Evolutionary conservation across 2,113 vertebrate genomes (phyloP).

Genomic region (Martes martes): DNA sequence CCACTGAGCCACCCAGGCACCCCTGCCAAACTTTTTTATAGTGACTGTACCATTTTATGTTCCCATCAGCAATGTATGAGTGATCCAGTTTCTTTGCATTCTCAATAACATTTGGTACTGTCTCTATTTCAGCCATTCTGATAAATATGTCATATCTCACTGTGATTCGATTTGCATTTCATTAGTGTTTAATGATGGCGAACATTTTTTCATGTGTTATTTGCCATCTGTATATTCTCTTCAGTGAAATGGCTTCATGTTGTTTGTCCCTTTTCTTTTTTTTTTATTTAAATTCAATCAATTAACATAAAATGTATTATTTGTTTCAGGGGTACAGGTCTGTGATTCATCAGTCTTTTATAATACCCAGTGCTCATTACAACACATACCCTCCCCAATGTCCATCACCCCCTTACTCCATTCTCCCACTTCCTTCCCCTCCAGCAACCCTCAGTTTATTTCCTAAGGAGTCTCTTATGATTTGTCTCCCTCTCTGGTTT

Average conservation of each 20-base stretch:
- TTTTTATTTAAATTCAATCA: background rate
- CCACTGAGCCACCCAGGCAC: too few species aligned
- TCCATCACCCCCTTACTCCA: background rate
- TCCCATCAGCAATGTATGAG: background rate
- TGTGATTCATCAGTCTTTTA: background rate
- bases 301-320: background rate
- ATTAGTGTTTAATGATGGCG: background rate
- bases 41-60: background rate
- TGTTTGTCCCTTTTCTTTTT: background rate
- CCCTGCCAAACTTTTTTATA: background rate
- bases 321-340: background rate
- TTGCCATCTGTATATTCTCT: background rate
- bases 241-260: background rate
- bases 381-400: background rate
- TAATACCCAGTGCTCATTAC: background rate
- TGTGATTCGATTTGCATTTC: background rate
- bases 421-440: background rate
- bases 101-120: background rate
- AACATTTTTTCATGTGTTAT: background rate
- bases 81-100: background rate
- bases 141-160: background rate
- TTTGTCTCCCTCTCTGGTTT: background rate
- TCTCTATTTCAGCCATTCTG: constrained; percentile 16
- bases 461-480: background rate
- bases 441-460: background rate